Evolutionary conservation across 2,888 invertebrate species (phyloP).

Genomic region (Nephrotoma flavescens): DNA sequence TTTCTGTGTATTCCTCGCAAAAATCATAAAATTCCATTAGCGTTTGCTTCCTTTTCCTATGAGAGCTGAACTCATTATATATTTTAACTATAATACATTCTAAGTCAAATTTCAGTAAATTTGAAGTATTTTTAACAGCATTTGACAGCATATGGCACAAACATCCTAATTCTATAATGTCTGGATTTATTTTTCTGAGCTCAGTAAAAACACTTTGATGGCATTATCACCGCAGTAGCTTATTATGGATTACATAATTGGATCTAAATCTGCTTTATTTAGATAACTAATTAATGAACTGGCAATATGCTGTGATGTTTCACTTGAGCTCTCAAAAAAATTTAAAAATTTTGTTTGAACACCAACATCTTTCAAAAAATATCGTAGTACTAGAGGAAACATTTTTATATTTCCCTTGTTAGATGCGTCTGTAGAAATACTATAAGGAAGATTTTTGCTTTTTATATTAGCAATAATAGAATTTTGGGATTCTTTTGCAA

Average conservation of each 20-base stretch:
- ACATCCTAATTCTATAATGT: too few relatives aligned
- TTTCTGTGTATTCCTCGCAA: neutral
- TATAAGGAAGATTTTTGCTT: neutral
- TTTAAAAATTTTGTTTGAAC: neutral
- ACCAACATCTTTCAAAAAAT: conserved; percentile 1
- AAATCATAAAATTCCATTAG: conserved; percentile 1
- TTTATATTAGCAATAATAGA: neutral
- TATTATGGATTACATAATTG: neutral
- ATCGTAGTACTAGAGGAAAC: neutral
- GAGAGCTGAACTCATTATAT: neutral
- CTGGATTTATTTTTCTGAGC: too few relatives aligned
- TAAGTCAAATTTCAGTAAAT: neutral
- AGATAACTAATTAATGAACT: neutral
- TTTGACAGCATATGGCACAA: too few relatives aligned
- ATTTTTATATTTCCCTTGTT: conserved; percentile 2
- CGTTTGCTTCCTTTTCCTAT: neutral
- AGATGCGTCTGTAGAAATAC: neutral
- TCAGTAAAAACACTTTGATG: too few relatives aligned
- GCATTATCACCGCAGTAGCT: neutral
- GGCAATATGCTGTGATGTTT: neutral
- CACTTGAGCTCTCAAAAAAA: neutral
- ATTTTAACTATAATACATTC: neutral
- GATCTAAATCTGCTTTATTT: neutral
- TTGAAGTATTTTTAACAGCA: neutral
- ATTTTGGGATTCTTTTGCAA: neutral